phyloP scores from a whole-genome alignment of 2,113 vertebrate species.

The Ptilonorhynchus violaceus region DNA sequence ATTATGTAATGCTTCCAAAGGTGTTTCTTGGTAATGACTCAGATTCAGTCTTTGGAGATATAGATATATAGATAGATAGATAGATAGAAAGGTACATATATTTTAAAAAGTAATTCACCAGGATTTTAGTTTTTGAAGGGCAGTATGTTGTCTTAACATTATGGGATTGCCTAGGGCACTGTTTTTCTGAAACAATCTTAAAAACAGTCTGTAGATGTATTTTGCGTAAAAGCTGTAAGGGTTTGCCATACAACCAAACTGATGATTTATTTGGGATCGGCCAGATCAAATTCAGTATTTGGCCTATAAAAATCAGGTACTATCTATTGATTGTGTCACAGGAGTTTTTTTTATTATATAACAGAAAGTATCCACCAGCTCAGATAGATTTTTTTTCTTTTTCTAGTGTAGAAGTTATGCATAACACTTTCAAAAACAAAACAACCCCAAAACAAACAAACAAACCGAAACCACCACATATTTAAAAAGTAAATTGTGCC shows the following conservation, averaged over 20 bases:
- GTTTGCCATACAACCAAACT: neutral
- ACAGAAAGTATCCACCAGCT: neutral
- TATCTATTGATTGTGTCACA: neutral
- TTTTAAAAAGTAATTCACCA: neutral
- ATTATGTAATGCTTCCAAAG: neutral
- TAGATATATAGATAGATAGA: no score
- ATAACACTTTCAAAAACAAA: neutral
- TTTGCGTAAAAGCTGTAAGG: neutral
- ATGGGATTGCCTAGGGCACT: neutral
- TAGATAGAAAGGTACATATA: neutral
- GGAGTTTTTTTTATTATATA: neutral
- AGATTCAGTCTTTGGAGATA: neutral
- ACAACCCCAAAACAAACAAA: neutral
- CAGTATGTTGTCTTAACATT: neutral
- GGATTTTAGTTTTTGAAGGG: neutral
- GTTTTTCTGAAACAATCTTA: neutral
- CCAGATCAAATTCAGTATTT: neutral
- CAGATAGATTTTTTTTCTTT: neutral
- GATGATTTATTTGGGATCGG: neutral
- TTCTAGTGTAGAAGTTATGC: neutral
- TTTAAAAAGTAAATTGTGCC: neutral
- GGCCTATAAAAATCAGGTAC: neutral
- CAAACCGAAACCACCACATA: neutral
- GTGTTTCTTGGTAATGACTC: neutral
- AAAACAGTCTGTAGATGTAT: neutral